Evolutionary conservation across 2,888 invertebrate genomes (phyloP).

Genomic region (Augiades crinisus): DNA sequence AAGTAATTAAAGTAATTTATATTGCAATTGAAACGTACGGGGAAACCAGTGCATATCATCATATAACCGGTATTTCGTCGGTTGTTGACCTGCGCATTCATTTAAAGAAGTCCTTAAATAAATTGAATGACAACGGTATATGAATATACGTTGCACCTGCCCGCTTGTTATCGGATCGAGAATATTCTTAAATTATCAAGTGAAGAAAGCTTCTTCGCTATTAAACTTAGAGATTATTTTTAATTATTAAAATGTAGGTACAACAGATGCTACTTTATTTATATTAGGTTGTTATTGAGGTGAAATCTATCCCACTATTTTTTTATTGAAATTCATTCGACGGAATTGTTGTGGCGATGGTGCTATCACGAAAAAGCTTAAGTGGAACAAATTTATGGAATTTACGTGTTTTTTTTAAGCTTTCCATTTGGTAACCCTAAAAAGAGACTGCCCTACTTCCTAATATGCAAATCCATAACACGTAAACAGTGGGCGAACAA

Average conservation of each 20-base stretch:
- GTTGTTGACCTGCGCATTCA: constrained; percentile 1
- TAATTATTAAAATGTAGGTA: too few relatives aligned
- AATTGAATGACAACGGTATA: constrained; percentile 5
- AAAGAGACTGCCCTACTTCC: constrained; percentile 70
- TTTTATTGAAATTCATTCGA: too few relatives aligned
- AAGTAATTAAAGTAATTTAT: not conserved
- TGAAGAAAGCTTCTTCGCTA: too few relatives aligned
- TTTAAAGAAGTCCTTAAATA: constrained; percentile 17
- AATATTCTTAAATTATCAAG: too few relatives aligned
- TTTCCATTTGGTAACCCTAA: constrained; percentile 1
- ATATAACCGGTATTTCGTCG: not conserved
- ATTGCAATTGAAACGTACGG: not conserved
- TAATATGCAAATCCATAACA: constrained; percentile 70
- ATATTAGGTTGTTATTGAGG: too few relatives aligned
- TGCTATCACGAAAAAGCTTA: too few relatives aligned
- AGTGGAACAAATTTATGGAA: not conserved
- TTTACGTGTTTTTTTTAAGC: not conserved
- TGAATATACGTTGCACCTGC: not conserved
- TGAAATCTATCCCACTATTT: too few relatives aligned
- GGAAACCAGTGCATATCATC: not conserved
- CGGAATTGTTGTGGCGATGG: too few relatives aligned
- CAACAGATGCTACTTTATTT: too few relatives aligned
- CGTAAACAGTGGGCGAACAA: constrained; percentile 68
- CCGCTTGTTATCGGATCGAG: not conserved
- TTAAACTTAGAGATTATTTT: too few relatives aligned